Percentiles rank a stretch among this genome's conserved stretches.
phyloP scores from a whole-genome alignment of 2,113 vertebrate species.

The Centrocercus urophasianus region DNA sequence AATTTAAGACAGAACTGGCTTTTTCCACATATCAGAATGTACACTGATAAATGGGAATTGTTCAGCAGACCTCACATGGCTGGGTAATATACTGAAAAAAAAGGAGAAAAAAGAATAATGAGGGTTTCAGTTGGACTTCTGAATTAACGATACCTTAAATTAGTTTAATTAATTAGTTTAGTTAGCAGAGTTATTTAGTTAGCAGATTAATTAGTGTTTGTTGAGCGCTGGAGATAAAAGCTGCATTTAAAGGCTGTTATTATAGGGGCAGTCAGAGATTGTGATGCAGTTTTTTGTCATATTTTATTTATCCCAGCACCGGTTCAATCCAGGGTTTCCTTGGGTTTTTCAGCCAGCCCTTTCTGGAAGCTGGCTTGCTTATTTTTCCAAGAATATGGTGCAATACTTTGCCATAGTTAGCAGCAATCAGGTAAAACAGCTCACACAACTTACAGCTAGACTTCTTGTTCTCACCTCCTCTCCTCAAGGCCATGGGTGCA shows the following conservation, averaged over 20 bases:
- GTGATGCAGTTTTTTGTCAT: neutral
- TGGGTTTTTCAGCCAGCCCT: neutral
- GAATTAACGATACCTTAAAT: conserved; percentile 80
- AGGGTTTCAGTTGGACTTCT: conserved; percentile 64
- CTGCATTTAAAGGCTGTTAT: conserved; percentile 13
- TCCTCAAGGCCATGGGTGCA: neutral
- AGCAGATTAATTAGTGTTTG: conserved; percentile 76
- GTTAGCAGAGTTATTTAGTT: conserved; percentile 73
- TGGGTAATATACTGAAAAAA: conserved; percentile 20
- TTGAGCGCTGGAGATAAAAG: conserved; percentile 58
- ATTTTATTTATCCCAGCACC: conserved; percentile 2
- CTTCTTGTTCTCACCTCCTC: neutral
- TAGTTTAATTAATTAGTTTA: conserved; percentile 79
- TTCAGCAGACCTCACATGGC: conserved; percentile 54
- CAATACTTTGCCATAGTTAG: neutral
- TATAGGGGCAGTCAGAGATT: neutral
- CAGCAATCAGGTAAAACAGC: neutral
- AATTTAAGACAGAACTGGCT: conserved; percentile 64
- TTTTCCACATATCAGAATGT: conserved; percentile 50
- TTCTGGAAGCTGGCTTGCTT: neutral
- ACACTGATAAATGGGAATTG: conserved; percentile 66
- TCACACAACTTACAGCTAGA: neutral
- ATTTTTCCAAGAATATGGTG: neutral
- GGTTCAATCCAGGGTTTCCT: neutral
- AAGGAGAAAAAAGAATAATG: conserved; percentile 59